phyloP scores from a whole-genome alignment of 2,113 vertebrate genomes.

The Poeciliopsis retropinna region DNA sequence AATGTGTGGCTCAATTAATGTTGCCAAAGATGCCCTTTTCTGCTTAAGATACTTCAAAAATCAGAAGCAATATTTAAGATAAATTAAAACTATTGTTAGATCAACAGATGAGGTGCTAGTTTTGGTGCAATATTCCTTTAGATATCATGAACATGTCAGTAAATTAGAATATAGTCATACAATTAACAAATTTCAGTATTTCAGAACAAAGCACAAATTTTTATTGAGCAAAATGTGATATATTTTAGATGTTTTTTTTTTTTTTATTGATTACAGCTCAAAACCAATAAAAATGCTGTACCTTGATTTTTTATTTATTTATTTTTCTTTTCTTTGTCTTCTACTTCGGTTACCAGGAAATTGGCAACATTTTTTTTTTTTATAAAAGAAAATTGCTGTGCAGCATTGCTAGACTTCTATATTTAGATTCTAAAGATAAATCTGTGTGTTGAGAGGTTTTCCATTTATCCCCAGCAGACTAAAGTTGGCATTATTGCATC shows the following conservation, averaged over 20 bases:
- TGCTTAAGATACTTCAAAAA: no score
- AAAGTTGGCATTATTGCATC: constrained; percentile 8
- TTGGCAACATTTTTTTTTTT: neutral
- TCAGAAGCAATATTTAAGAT: no score
- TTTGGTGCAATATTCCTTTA: neutral
- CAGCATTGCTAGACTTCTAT: neutral
- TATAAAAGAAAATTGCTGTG: neutral
- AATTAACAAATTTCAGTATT: neutral
- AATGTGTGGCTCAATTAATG: neutral
- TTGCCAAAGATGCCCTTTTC: no score
- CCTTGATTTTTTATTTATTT: no score
- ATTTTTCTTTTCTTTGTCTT: no score
- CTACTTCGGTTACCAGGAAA: neutral
- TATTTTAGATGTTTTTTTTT: neutral
- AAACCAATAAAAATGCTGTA: no score
- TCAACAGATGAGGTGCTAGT: neutral
- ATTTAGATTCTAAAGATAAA: neutral
- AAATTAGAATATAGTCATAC: neutral
- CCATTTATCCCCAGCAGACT: neutral
- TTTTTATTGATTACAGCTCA: neutral
- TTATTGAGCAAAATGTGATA: neutral
- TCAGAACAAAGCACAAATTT: neutral
- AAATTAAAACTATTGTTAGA: no score
- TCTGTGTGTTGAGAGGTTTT: constrained; percentile 7
- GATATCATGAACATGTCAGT: neutral